Conservation (phyloP, 2,888 invertebrate species). For the Hydriomena furcata region DNA sequence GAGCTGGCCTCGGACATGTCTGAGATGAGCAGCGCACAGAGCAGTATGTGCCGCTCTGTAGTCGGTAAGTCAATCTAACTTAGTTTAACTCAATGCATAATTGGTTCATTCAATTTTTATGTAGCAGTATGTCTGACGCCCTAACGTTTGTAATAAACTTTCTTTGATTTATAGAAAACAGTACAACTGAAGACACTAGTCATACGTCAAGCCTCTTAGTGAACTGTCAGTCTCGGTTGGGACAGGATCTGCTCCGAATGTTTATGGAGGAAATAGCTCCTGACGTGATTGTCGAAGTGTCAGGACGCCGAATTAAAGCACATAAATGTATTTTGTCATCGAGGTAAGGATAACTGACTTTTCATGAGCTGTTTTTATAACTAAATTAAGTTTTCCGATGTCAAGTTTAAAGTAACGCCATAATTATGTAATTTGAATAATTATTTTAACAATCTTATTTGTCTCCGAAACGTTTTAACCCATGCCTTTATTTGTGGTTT, state of each 20-base stretch:
- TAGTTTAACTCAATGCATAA: too few species aligned
- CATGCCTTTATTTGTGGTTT: too few species aligned
- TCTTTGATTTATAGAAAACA: constrained; percentile 54
- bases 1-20: constrained; percentile 80
- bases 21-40: constrained; percentile 81
- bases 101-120: not conserved
- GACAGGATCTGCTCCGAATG: constrained; percentile 95
- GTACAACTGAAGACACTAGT: constrained; percentile 66
- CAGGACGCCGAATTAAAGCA: constrained; percentile 91
- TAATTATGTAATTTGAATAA: too few species aligned
- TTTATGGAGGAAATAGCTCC: constrained; percentile 95
- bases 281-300: constrained; percentile 93
- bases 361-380: not conserved
- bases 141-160: not conserved
- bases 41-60: constrained; percentile 82
- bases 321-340: constrained; percentile 96
- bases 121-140: too few species aligned
- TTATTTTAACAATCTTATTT: too few species aligned
- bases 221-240: constrained; percentile 85
- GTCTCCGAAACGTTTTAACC: too few species aligned
- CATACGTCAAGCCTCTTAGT: constrained; percentile 68
- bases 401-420: too few species aligned
- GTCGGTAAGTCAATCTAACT: constrained; percentile 62
- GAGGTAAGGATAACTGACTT: constrained; percentile 51
- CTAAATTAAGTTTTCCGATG: too few species aligned